phyloP scores from a whole-genome alignment of 2,888 invertebrate genomes.

The Agrenia bidenticulata region DNA sequence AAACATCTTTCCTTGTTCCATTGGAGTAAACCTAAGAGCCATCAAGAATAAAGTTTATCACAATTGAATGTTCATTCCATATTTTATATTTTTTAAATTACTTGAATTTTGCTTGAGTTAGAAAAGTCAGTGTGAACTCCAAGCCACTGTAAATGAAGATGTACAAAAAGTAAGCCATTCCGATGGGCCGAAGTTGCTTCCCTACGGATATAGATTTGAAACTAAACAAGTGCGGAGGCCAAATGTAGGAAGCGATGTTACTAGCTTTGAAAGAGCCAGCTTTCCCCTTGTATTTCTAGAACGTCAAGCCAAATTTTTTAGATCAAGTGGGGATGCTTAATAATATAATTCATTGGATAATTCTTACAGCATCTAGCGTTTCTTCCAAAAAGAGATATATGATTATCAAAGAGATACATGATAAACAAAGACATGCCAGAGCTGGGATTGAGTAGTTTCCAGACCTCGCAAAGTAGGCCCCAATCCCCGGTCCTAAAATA shows the following conservation, averaged over 20 bases:
- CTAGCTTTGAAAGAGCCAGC: conserved; percentile 18
- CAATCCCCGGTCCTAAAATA: conserved; percentile 43
- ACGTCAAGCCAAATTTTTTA: background rate
- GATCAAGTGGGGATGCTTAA: background rate
- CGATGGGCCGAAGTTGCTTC: conserved; percentile 67
- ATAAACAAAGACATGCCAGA: conserved; percentile 36
- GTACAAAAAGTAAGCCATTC: conserved; percentile 83
- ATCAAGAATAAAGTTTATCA: background rate
- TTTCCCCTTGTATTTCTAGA: conserved; percentile 35
- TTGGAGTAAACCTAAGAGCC: conserved; percentile 74
- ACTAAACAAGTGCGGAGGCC: conserved; percentile 41
- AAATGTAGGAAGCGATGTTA: conserved; percentile 30
- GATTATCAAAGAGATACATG: conserved; percentile 31
- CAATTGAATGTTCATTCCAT: background rate
- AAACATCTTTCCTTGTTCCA: conserved; percentile 99
- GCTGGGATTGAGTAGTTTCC: conserved; percentile 48
- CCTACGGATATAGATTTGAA: conserved; percentile 61
- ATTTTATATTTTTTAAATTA: conserved; percentile 19
- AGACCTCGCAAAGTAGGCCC: conserved; percentile 43
- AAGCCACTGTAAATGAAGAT: conserved; percentile 92
- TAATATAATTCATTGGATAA: background rate
- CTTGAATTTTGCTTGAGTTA: conserved; percentile 79
- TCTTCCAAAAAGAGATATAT: conserved; percentile 41
- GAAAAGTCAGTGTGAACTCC: conserved; percentile 95
- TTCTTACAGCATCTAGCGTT: conserved; percentile 34